phyloP scores from a whole-genome alignment of 2,797 vertebrate genomes.

The Hippocampus kuda region DNA sequence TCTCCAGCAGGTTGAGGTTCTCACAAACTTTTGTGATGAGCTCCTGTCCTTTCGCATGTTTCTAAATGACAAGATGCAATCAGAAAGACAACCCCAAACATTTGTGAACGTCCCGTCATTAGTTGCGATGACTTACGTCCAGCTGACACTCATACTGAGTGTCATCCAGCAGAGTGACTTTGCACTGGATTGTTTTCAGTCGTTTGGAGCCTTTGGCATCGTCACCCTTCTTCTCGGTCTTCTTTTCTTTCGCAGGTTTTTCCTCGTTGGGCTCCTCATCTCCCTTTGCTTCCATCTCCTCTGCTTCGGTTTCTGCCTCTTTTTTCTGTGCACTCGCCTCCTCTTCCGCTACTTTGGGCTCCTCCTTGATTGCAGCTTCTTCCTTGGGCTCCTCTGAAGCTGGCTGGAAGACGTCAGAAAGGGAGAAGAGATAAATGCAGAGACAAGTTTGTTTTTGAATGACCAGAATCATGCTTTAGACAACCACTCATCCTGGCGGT shows the following conservation, averaged over 20 bases:
- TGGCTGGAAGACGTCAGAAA: conserved; percentile 53
- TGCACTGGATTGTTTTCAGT: conserved; percentile 83
- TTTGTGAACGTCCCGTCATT: background rate
- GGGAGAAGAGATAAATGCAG: background rate
- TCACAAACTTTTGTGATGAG: conserved; percentile 86
- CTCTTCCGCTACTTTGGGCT: conserved; percentile 29
- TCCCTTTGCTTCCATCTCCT: conserved; percentile 53
- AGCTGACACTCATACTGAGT: conserved; percentile 81
- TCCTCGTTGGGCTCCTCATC: conserved; percentile 57
- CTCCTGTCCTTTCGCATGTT: conserved; percentile 88
- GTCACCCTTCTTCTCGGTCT: conserved; percentile 57
- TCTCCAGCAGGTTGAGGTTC: conserved; percentile 92
- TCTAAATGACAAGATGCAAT: conserved; percentile 61
- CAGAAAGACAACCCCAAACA: background rate
- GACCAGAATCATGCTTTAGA: background rate
- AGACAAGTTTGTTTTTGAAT: background rate
- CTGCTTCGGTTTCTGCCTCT: conserved; percentile 42
- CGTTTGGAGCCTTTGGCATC: conserved; percentile 68
- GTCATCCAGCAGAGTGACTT: conserved; percentile 84
- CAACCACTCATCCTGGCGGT: background rate
- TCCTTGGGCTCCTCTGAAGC: conserved; percentile 70
- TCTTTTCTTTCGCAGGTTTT: conserved; percentile 50
- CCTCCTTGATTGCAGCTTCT: conserved; percentile 28
- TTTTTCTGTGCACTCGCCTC: conserved; percentile 23
- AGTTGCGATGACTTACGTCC: conserved; percentile 71